Evolutionary conservation across 2,888 invertebrate genomes (phyloP).

Genomic region (Candidula unifasciata): DNA sequence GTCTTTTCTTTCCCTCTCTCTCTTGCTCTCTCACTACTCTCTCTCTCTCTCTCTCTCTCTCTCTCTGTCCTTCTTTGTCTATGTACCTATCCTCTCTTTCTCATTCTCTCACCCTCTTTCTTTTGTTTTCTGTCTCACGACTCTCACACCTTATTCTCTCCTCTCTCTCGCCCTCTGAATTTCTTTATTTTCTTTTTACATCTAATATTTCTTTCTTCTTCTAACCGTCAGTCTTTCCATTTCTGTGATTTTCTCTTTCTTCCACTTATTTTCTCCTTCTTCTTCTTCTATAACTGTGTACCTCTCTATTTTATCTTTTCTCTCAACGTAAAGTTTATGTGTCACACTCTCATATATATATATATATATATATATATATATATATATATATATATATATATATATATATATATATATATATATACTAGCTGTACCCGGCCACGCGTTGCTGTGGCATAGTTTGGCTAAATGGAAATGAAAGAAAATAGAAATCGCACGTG

Average conservation of each 20-base stretch:
- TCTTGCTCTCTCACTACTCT: background rate
- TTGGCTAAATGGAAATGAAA: no score
- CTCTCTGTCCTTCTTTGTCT: background rate
- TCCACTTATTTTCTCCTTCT: constrained; percentile 27
- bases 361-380: no score
- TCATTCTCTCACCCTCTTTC: background rate
- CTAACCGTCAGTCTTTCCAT: background rate
- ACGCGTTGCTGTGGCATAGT: no score
- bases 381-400: no score
- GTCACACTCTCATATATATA: no score
- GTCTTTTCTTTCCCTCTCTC: background rate
- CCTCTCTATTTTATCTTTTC: no score
- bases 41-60: background rate
- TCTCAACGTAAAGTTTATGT: no score
- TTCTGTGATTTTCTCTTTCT: constrained; percentile 14
- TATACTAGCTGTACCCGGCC: no score
- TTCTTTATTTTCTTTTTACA: background rate
- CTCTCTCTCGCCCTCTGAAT: background rate
- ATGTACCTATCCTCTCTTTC: background rate
- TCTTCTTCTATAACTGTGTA: constrained; percentile 20
- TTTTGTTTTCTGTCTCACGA: background rate
- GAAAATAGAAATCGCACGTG: no score
- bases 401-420: no score
- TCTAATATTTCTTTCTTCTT: background rate
- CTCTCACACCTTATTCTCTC: no score